Evolutionary conservation across 2,113 vertebrate genomes (phyloP), one percentile per base, ranked within the genome.

Genomic region (Oryzias celebensis): DNA sequence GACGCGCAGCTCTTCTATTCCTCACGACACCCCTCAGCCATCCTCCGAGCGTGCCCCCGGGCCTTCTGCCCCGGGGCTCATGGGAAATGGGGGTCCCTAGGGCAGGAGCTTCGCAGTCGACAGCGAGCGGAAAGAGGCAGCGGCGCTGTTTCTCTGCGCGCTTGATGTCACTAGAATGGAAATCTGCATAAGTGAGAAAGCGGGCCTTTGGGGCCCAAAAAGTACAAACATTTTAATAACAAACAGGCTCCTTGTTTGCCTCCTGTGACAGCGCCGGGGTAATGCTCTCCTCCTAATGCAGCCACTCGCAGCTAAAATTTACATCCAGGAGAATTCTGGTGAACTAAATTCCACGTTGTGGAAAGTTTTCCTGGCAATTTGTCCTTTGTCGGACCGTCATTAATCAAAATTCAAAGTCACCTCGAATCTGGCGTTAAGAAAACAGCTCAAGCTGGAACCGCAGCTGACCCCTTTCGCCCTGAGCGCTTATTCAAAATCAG

Each of bases 331-430:
- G 4, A 84, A 84, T 71, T 72, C 52, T 77, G 78, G 75, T 75
- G 78, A 82, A 89, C 78, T 66, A 82, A 78, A 84, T 85, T 87
- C 71, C 46, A 60, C 75, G 77, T 75, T 41, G 81, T 66, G 71
- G 65, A 89, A 89, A 88, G 81, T 88, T 87, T 87, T 80, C 58
- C 77, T 55, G 82, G 80, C 74, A 73, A 88, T 73, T 72, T 74
- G 86, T 88, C 84, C 88, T 89, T 89, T 88, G 80, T 84, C 84
- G 81, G 84, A 81, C 81, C 83, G 83, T 89, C 88, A 85, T 89
- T 89, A 89, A 89, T 89, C 88, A 89, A 81, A 88, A 89, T 83
- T 89, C 88, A 89, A 89, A 89, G 88, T 89, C 88, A 89, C 88
- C 86, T 88, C 86, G 84, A 85, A 88, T 88, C 85, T 84, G 81